Evolutionary conservation across 1,140 invertebrate species (phyloP), one percentile per base, ranked within the genome.

Genomic region (Micrasema minimum): DNA sequence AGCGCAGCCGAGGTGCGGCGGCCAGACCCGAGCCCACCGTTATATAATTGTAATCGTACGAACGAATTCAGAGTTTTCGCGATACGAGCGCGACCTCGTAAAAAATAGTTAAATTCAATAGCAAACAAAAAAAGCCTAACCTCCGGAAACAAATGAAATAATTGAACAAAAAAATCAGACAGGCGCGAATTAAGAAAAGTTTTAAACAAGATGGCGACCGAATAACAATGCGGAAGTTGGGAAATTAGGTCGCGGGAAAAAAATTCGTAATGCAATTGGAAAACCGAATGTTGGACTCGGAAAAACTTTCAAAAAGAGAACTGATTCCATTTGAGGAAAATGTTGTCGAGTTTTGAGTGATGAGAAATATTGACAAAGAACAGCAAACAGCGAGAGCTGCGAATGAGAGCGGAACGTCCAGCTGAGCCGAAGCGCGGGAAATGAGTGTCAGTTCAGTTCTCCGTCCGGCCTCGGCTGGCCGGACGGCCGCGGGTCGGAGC

Each of bases 191-290:
- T 5, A 12, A 18, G 12, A 62, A 62, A 62, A 62, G 59, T 62
- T 62, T 62, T 18, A 62, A 43, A 62, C 38, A 62, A 62, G 41
- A 62, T 62, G 59, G 59, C 59, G 59, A 10, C 59, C 18, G 41
- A 45, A 43, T n/a, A 61, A 62, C 59, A 62, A 62, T 62, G 59
- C 59, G 59, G 59, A 62, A 62, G 37, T 62, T 43, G 38, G 20
- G 20, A 62, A 62, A 62, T 62, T 62, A 43, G 59, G 59, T 62
- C 59, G 59, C 59, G 57, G 22, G 20, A 37, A 38, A 43, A 41
- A 41, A 38, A 16, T 9, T 61, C 16, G 35, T 0, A 61, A 22
- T 22, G 10, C 18, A 20, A 7, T n/a, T 12, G 53, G 12, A 57
- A 57, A n/a, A 38, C 12, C 10, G n/a, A 57, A 57, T 18, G n/a